Evolutionary conservation across 2,113 vertebrate species (phyloP).

Genomic region (Neopipo cinnamomea): DNA sequence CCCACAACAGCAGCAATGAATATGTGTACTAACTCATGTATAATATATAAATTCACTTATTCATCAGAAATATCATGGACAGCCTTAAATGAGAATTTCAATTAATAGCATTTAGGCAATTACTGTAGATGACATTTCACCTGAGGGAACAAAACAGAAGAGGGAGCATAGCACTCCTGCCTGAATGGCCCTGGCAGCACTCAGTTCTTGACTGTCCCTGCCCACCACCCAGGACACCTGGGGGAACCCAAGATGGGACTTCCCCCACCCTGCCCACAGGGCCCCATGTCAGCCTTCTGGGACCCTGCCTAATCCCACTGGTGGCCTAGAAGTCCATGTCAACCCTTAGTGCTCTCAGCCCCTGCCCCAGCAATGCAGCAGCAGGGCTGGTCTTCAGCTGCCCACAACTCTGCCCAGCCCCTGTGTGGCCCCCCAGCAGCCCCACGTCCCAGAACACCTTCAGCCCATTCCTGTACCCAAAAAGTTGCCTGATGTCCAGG

Average conservation of each 20-base stretch:
- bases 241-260: neutral
- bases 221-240: neutral
- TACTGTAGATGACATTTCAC: neutral
- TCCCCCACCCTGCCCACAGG: too few relatives aligned
- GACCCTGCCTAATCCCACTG: too few relatives aligned
- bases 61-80: neutral
- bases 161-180: neutral
- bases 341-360: neutral
- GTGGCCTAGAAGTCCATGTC: accelerated
- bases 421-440: accelerated
- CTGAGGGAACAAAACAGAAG: neutral
- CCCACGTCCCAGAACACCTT: neutral
- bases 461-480: neutral
- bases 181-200: too few relatives aligned
- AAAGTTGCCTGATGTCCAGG: accelerated
- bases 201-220: neutral
- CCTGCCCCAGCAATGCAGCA: accelerated
- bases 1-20: neutral
- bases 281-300: neutral
- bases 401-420: neutral
- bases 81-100: neutral
- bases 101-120: neutral
- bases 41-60: neutral
- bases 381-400: neutral
- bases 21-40: neutral